Evolutionary conservation across 2,888 invertebrate genomes (phyloP).

Genomic region (Panzeria rudis): DNA sequence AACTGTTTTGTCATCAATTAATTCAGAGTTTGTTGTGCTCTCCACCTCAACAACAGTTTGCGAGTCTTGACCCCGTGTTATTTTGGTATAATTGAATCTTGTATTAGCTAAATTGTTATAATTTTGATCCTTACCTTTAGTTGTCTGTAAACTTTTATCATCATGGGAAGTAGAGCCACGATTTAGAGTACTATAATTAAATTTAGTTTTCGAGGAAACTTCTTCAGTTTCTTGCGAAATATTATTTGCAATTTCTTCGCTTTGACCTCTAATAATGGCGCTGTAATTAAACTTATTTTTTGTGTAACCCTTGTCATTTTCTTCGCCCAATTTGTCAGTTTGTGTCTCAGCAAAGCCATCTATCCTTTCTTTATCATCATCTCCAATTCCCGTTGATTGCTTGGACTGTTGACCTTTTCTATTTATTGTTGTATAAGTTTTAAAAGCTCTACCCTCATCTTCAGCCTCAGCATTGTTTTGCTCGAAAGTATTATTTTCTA

Average conservation of each 20-base stretch:
- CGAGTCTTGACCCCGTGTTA: background rate
- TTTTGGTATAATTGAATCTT: conserved; percentile 12
- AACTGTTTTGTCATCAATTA: background rate
- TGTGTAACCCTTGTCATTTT: background rate
- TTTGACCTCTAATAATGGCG: background rate
- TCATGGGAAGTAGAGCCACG: background rate
- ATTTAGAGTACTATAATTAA: background rate
- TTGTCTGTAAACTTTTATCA: background rate
- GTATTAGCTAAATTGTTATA: background rate
- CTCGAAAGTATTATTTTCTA: conserved; percentile 54
- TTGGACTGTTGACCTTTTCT: conserved; percentile 13
- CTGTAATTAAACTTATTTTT: background rate
- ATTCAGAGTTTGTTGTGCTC: background rate
- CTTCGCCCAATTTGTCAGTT: background rate
- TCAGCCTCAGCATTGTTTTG: background rate
- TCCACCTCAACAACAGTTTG: background rate
- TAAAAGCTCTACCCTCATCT: conserved; percentile 30
- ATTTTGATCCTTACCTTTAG: background rate
- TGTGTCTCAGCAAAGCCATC: conserved; percentile 18
- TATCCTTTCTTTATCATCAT: background rate
- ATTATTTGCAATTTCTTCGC: background rate
- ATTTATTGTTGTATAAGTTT: conserved; percentile 33
- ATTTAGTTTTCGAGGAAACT: background rate
- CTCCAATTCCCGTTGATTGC: background rate
- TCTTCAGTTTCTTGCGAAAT: background rate